phyloP scores from a whole-genome alignment of 92 coral and sea anemone species.

The Actinostola sp. region DNA sequence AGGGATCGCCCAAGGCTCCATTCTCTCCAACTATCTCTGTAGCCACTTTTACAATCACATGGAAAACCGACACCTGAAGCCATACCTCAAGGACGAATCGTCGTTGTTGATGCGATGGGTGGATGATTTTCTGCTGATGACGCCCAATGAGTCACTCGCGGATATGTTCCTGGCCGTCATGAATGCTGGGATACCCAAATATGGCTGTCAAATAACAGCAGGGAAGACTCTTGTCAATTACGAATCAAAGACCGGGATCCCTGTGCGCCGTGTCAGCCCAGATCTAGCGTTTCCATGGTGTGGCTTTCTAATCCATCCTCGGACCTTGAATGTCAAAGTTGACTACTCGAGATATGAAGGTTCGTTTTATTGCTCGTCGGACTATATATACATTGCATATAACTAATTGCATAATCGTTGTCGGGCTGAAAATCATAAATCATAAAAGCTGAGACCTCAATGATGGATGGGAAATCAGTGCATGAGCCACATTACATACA shows the following conservation, averaged over 20 bases:
- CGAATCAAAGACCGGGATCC: constrained; percentile 59
- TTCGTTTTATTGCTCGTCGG: neutral
- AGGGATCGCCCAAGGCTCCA: constrained; percentile 96
- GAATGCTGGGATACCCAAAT: constrained; percentile 76
- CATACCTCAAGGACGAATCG: constrained; percentile 54
- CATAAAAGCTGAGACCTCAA: too few species aligned
- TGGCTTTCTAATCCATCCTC: constrained; percentile 65
- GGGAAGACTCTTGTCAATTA: constrained; percentile 82
- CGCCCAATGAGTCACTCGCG: constrained; percentile 58
- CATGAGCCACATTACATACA: too few species aligned
- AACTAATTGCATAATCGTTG: too few species aligned
- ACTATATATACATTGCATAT: too few species aligned
- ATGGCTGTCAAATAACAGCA: constrained; percentile 71
- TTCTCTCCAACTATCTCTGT: constrained; percentile 75
- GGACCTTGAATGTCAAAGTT: constrained; percentile 59
- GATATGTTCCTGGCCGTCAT: constrained; percentile 57
- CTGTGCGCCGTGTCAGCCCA: constrained; percentile 48
- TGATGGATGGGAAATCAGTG: too few species aligned
- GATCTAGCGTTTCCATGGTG: constrained; percentile 79
- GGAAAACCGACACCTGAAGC: constrained; percentile 68
- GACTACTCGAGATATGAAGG: constrained; percentile 71
- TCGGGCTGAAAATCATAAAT: too few species aligned
- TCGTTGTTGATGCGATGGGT: constrained; percentile 91
- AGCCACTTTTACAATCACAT: constrained; percentile 78
- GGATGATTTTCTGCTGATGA: constrained; percentile 83